Conservation (phyloP, 2,113 vertebrate species). For the Zeus faber region DNA sequence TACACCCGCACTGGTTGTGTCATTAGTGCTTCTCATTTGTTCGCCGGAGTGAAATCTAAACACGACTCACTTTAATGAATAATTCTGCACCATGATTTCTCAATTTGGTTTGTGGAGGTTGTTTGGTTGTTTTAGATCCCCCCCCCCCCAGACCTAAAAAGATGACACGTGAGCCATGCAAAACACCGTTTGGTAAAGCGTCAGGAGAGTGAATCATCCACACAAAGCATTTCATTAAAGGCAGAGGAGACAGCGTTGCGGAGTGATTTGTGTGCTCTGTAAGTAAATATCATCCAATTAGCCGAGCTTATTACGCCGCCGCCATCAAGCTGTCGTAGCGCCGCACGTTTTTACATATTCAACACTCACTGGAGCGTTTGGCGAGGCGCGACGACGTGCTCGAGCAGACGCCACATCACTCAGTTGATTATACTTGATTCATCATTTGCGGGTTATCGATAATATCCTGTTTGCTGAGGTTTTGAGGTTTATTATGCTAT, state of each 20-base stretch:
- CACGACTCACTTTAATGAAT: no score
- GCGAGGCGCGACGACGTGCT: conserved; percentile 71
- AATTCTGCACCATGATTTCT: no score
- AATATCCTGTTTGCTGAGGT: no score
- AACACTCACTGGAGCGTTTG: conserved; percentile 71
- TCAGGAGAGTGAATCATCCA: conserved; percentile 26
- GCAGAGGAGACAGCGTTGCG: conserved; percentile 28
- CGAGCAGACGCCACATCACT: conserved; percentile 73
- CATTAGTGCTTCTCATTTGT: no score
- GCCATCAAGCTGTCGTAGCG: conserved; percentile 70
- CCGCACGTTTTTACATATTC: conserved; percentile 71
- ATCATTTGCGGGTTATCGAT: no score
- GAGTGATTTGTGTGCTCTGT: conserved; percentile 61
- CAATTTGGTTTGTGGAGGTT: no score
- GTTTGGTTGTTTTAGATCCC: no score
- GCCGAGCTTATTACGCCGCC: conserved; percentile 62
- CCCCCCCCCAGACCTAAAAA: no score
- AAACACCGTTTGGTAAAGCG: not conserved
- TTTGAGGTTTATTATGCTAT: no score
- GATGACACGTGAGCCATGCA: no score
- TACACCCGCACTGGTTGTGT: no score
- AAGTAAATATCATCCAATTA: conserved; percentile 75
- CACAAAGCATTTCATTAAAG: conserved; percentile 59
- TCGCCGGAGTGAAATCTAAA: no score
- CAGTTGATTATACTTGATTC: conserved; percentile 75